These are phyloP conservation scores for Maniola jurtina DNA, from an alignment of 1,140 invertebrate genomes.

Conservation along the genomic window DNA sequence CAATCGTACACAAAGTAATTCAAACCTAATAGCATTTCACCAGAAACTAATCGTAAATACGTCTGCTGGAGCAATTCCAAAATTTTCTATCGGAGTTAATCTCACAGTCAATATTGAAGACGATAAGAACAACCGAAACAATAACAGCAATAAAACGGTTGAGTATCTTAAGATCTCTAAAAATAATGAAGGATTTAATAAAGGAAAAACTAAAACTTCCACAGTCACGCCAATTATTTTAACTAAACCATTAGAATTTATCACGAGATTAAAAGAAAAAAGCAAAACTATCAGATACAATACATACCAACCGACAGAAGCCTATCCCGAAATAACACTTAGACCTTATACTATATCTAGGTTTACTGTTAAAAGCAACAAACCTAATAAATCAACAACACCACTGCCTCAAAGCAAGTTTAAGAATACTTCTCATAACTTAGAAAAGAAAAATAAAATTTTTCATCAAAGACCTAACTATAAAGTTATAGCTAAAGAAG, in stretches of 20 bases:
- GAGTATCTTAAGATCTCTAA: background rate
- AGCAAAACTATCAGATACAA: conserved; percentile 32
- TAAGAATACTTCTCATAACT: background rate
- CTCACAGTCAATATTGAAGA: too few relatives aligned
- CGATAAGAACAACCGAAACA: too few relatives aligned
- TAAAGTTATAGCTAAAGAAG: background rate
- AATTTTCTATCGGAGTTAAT: too few relatives aligned
- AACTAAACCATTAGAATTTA: background rate
- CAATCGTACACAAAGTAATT: too few relatives aligned
- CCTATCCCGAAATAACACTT: conserved; percentile 30
- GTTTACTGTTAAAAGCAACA: background rate
- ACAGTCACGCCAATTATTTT: background rate
- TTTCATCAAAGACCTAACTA: background rate
- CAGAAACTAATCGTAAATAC: too few relatives aligned
- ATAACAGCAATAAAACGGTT: too few relatives aligned
- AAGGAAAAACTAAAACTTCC: background rate
- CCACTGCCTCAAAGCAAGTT: background rate
- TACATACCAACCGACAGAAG: conserved; percentile 39
- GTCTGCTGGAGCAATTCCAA: too few relatives aligned
- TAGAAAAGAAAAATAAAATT: background rate
- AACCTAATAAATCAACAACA: background rate
- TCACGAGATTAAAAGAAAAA: conserved; percentile 6
- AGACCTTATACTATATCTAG: background rate
- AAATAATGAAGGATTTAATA: background rate
- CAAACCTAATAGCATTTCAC: too few relatives aligned